phyloP scores from a whole-genome alignment of 2,113 vertebrate genomes.

The Lasiurus borealis region DNA sequence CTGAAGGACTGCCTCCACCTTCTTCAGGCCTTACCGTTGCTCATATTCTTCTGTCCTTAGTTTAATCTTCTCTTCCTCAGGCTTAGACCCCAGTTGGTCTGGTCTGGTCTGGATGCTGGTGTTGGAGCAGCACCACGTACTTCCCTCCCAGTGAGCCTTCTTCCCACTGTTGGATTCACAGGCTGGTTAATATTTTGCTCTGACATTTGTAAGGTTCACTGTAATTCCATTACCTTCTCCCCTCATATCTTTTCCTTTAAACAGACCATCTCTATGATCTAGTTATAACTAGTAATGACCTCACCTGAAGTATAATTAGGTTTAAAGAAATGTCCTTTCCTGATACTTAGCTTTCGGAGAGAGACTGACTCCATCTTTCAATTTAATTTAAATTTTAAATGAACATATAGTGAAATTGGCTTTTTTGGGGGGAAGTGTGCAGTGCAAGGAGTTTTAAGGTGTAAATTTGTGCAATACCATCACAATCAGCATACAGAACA shows the following conservation, averaged over 20 bases:
- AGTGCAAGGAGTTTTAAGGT: not conserved
- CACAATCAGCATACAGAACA: not conserved
- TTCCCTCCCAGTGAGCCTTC: not conserved
- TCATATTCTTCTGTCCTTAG: not conserved
- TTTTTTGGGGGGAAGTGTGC: not conserved
- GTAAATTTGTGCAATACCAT: not conserved
- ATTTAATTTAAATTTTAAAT: constrained; percentile 42
- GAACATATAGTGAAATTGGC: not conserved
- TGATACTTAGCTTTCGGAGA: not conserved
- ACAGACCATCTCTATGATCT: not conserved
- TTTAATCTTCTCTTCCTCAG: not conserved
- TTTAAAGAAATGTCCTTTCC: not conserved
- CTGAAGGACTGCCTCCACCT: not conserved
- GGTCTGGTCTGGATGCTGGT: not conserved
- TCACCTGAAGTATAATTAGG: not conserved
- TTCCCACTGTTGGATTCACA: not conserved
- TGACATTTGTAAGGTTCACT: constrained; percentile 7
- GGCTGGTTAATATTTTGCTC: not conserved
- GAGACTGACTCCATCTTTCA: not conserved
- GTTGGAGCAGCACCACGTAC: not conserved
- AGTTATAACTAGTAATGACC: not conserved
- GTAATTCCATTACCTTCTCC: not conserved
- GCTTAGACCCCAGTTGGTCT: not conserved
- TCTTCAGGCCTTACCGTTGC: not conserved
- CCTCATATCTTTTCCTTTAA: not conserved